A percentile compares a stretch with the other conserved stretches of the same genome.
Conservation (phyloP, 2,113 vertebrate genomes). For the Ciconia stormi region DNA sequence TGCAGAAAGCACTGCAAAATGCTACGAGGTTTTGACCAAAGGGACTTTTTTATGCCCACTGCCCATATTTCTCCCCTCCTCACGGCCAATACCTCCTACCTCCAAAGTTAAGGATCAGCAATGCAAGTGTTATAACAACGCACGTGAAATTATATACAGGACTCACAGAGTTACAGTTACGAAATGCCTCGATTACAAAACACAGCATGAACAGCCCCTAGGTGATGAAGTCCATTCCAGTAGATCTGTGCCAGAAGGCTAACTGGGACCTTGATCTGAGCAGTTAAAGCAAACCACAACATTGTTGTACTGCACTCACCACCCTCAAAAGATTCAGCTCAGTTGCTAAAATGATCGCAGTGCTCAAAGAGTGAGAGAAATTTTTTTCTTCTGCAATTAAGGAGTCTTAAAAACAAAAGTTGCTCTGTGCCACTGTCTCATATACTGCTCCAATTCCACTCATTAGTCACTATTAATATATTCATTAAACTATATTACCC, state of each 20-base stretch:
- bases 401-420: neutral
- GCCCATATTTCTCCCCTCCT: neutral
- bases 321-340: neutral
- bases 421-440: neutral
- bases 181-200: conserved; percentile 24
- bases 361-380: neutral
- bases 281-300: neutral
- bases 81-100: neutral
- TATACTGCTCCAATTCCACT: neutral
- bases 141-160: neutral
- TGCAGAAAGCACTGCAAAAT: neutral
- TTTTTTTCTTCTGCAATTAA: neutral
- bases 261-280: neutral
- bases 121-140: neutral
- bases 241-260: neutral
- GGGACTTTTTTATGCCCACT: neutral
- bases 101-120: neutral
- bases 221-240: neutral
- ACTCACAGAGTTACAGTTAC: neutral
- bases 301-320: neutral
- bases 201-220: neutral
- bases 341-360: neutral
- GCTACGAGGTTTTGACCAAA: neutral
- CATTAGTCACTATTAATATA: neutral
- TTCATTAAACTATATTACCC: neutral